phyloP scores from a whole-genome alignment of 2,797 vertebrate genomes.

The Melanotaenia maccullochi region DNA sequence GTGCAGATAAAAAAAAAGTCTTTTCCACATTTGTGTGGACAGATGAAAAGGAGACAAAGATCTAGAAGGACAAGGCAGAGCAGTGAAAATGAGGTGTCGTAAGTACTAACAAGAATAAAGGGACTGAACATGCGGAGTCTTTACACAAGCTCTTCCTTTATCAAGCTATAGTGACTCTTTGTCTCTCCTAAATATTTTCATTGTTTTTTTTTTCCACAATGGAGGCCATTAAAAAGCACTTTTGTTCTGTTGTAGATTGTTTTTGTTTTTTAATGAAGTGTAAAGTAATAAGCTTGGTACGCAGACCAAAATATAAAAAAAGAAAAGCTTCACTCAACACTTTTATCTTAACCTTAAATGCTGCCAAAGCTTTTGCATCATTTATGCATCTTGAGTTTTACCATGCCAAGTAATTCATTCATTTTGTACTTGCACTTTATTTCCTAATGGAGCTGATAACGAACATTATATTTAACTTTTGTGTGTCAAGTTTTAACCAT shows the following conservation, averaged over 20 bases:
- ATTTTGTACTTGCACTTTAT: conserved; percentile 87
- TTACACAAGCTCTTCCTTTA: conserved; percentile 37
- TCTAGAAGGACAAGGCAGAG: conserved; percentile 2
- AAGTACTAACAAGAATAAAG: conserved; percentile 8
- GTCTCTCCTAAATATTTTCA: conserved; percentile 29
- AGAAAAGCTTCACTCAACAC: conserved; percentile 69
- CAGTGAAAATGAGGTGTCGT: not conserved
- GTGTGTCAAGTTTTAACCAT: conserved; percentile 48
- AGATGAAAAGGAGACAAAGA: conserved; percentile 6
- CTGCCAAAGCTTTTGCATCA: conserved; percentile 76
- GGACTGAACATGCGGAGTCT: conserved; percentile 16
- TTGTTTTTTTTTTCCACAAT: conserved; percentile 32
- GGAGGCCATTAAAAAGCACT: conserved; percentile 82
- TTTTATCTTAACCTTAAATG: conserved; percentile 61
- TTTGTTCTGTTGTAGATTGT: conserved; percentile 71
- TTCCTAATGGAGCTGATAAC: conserved; percentile 74
- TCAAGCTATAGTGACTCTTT: conserved; percentile 64
- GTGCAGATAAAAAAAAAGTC: conserved; percentile 20
- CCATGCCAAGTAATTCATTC: conserved; percentile 54
- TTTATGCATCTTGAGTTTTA: conserved; percentile 63
- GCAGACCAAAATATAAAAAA: conserved; percentile 49
- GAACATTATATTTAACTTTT: conserved; percentile 73
- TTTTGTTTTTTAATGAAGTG: conserved; percentile 32
- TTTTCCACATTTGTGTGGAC: conserved; percentile 14
- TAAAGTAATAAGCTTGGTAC: conserved; percentile 80